A percentile compares a stretch with the other conserved stretches of the same genome.
phyloP scores from a whole-genome alignment of 2,797 vertebrate species.

The Epinephelus coioides region DNA sequence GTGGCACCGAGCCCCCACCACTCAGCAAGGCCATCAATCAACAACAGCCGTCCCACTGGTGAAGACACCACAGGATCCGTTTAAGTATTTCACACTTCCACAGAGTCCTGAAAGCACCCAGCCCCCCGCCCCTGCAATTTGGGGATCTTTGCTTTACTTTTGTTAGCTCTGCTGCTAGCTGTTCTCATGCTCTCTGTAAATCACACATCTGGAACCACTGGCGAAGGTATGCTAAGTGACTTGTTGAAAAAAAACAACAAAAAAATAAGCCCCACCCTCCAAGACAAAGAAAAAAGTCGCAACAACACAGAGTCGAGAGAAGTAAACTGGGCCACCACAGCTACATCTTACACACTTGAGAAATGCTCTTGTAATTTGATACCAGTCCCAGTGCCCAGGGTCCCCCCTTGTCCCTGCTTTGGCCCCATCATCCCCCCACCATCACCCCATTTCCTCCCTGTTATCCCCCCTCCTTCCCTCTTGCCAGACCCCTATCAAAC shows the following conservation, averaged over 20 bases:
- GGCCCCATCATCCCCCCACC: slow-evolving; percentile 36
- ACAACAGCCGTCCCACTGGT: slow-evolving; percentile 43
- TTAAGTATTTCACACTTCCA: slow-evolving; percentile 72
- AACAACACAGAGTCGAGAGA: slow-evolving; percentile 28
- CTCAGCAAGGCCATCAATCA: slow-evolving; percentile 76
- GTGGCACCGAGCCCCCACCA: slow-evolving; percentile 46
- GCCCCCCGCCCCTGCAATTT: slow-evolving; percentile 19
- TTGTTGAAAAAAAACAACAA: slow-evolving; percentile 56
- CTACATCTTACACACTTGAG: slow-evolving; percentile 34
- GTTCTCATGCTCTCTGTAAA: slow-evolving; percentile 59
- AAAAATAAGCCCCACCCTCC: slow-evolving; percentile 38
- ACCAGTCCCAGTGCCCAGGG: slow-evolving; percentile 45
- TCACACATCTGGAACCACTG: slow-evolving; percentile 82
- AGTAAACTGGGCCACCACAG: slow-evolving; percentile 28
- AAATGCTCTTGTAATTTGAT: slow-evolving; percentile 72
- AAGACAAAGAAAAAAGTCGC: slow-evolving; percentile 47
- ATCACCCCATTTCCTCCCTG: slow-evolving; percentile 69
- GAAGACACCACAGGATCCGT: slow-evolving; percentile 66
- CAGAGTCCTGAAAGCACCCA: slow-evolving; percentile 42
- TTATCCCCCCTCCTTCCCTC: slow-evolving; percentile 36
- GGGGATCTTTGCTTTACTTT: slow-evolving; percentile 44
- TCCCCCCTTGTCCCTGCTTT: slow-evolving; percentile 53
- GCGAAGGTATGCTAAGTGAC: slow-evolving; percentile 76
- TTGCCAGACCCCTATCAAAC: slow-evolving; percentile 63
- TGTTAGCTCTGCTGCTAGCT: slow-evolving; percentile 43